Base-by-base conservation (phyloP, 2,888 invertebrate species). In the Trimorus sp. region DNA sequence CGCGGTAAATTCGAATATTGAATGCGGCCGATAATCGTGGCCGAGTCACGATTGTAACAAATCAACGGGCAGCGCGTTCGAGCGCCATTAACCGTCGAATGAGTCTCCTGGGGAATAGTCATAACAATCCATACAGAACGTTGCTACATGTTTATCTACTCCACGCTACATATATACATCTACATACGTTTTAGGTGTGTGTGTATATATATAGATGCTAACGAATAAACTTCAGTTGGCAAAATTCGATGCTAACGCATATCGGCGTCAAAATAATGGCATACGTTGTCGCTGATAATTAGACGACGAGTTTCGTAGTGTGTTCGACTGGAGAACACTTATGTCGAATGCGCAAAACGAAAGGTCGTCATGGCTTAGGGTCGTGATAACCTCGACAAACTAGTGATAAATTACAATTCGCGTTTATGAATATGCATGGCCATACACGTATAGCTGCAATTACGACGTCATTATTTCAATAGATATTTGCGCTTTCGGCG, bases 91-190 rank as follows among this genome's bases (percentile, higher is more conserved):
- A 60, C 70, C 16, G 38, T n/a, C 45, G 15, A 71, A 60, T 53
- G 73, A 56, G 56, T 73, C 73, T 38, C 49, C 42, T 0, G 56
- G 74, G 65, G 37, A 65, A 65, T 58, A 65, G 49, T 66, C 49
- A 15, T 65, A 74, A 65, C 59, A 51, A 58, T 74, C 56, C 53
- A 26, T 53, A 16, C 40, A 6, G 40, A 40, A n/a, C 38, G 56
- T 56, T 74, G 38, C 38, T 74, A 65, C 49, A 74, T 51, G 59
- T 63, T 65, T 74, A 65, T 59, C 63, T 65, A 65, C 53, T 56
- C 11, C 62, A 37, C 53, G 15, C 48, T 40, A 51, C 51, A 45
- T 59, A n/a, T n/a, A n/a, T n/a, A n/a, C n/a, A n/a, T n/a, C n/a
- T n/a, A n/a, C n/a, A n/a, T n/a, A n/a, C n/a, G n/a, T n/a, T n/a